Percentiles rank a stretch among this genome's conserved stretches.
These are phyloP conservation scores for Corythucha ciliata DNA, from an alignment of 2,888 invertebrate genomes.

Conservation along the genomic window DNA sequence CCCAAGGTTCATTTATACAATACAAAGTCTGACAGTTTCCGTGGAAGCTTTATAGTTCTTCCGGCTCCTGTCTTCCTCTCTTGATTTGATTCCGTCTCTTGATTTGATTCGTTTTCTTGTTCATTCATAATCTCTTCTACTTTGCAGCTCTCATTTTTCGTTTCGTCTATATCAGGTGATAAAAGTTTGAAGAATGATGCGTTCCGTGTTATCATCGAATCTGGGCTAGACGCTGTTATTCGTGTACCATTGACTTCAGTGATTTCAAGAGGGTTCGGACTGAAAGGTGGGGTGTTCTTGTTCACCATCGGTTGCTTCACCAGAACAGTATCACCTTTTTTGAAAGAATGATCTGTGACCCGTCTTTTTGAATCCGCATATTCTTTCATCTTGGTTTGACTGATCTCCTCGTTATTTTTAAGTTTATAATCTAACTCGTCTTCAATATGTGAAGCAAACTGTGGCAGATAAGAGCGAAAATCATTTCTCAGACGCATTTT, in stretches of 20 bases:
- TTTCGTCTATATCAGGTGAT: no score
- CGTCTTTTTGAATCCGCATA: background rate
- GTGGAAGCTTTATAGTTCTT: no score
- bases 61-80: no score
- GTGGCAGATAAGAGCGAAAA: background rate
- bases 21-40: no score
- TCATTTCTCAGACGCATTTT: background rate
- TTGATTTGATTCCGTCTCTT: no score
- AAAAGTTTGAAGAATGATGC: slow-evolving; percentile 8
- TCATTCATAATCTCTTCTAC: no score
- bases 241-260: slow-evolving; percentile 1
- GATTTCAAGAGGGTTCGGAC: background rate
- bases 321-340: background rate
- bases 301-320: background rate
- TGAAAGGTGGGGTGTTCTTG: background rate
- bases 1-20: no score
- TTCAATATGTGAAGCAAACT: no score
- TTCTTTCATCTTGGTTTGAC: background rate
- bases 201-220: background rate
- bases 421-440: slow-evolving; percentile 1
- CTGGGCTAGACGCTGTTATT: background rate
- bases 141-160: no score
- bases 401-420: background rate
- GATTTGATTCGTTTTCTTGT: no score
- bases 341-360: background rate